These are phyloP conservation scores for Chrysolina americana DNA, from an alignment of 2,888 invertebrate genomes.

Conservation along the genomic window DNA sequence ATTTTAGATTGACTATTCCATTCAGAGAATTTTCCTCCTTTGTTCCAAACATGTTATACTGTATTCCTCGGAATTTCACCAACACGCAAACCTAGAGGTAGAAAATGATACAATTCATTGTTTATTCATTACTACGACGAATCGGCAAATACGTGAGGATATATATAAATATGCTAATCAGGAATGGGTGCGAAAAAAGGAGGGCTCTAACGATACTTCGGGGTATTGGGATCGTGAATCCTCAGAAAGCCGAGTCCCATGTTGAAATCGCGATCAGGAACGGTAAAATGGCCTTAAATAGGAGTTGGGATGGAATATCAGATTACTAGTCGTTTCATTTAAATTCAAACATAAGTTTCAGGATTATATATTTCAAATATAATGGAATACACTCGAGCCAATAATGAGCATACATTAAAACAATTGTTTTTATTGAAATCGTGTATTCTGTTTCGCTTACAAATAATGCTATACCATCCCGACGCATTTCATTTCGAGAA, in stretches of 20 bases:
- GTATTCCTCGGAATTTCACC: no score
- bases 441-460: no score
- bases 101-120: not conserved
- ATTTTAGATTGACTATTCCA: no score
- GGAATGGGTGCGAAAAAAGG: conserved; percentile 1
- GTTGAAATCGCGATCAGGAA: conserved; percentile 58
- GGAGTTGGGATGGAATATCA: conserved; percentile 61
- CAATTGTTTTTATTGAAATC: no score
- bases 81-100: not conserved
- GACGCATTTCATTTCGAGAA: no score
- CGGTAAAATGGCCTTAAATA: conserved; percentile 57
- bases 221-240: not conserved
- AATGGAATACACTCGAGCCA: no score
- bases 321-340: conserved; percentile 44
- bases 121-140: not conserved
- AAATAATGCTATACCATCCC: no score
- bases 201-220: not conserved
- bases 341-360: no score
- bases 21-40: no score
- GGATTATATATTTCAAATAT: no score
- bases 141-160: conserved; percentile 6
- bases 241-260: conserved; percentile 46
- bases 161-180: conserved; percentile 10
- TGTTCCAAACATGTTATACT: no score
- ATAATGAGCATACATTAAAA: no score